These are phyloP conservation scores for Rhagoletis pomonella DNA, from an alignment of 1,140 invertebrate species.

Conservation along the genomic window DNA sequence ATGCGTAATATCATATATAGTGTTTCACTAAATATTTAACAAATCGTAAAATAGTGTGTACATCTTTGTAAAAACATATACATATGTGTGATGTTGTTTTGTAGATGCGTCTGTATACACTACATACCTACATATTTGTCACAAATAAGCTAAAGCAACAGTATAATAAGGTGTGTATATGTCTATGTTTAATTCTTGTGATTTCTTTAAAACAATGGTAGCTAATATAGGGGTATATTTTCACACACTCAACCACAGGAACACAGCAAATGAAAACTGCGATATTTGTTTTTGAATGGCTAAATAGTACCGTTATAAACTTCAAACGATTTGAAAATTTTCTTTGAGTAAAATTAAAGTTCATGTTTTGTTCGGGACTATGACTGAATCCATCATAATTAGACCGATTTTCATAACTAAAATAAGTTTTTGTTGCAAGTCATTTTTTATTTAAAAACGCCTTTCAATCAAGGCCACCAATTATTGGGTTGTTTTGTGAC, in stretches of 20 bases:
- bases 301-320: no score
- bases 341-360: no score
- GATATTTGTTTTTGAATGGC: neutral
- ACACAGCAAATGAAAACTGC: neutral
- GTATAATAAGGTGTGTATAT: neutral
- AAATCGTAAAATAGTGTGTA: neutral
- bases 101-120: neutral
- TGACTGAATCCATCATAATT: no score
- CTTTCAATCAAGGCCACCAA: no score
- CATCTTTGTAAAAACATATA: neutral
- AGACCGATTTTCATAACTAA: no score
- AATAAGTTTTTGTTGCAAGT: no score
- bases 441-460: no score
- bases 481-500: no score
- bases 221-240: neutral
- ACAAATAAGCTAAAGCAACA: neutral
- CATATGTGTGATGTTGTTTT: slow-evolving; percentile 37
- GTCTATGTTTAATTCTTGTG: slow-evolving; percentile 1
- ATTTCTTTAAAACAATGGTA: neutral
- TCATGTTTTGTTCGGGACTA: no score
- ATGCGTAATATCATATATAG: neutral
- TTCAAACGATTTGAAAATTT: no score
- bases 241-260: no score
- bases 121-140: slow-evolving; percentile 8
- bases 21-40: slow-evolving; percentile 29